Base-by-base conservation (phyloP, 2,888 invertebrate genomes). In the Augiades crinisus region DNA sequence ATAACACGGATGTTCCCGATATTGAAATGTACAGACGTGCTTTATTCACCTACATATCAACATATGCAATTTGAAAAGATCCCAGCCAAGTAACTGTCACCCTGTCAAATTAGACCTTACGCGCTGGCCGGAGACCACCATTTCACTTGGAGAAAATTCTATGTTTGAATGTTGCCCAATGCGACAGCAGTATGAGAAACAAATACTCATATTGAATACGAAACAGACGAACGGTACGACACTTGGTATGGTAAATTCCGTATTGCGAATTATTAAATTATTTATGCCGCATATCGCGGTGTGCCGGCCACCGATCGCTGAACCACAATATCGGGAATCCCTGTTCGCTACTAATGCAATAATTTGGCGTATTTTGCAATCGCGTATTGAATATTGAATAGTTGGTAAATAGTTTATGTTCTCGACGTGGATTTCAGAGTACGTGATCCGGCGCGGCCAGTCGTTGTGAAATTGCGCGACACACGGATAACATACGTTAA, bases 261-360 rank as follows among this genome's bases (percentile, higher is more conserved):
- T 88, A 88, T 87, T 78, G 88, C 88, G 86, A 89, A 88, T 89
- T 89, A 89, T 88, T 89, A 89, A 89, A 88, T 89, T 87, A 89
- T 89, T 88, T 87, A 89, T 88, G 89, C 82, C 84, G 75, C 88
- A 88, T 87, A 86, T 82, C 81, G 79, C 79, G 78, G 78, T 76
- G 78, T 71, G 72, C 73, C 73, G 77, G 74, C 76, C 70, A 67
- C 74, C 81, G 86, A 86, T 78, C 87, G 78, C 86, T 81, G 82
- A 81, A 86, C 88, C 87, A 83, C 87, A 87, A 84, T 88, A 89
- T 88, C 80, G 87, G 89, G 88, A 89, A 88, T 89, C 88, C 89
- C 88, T 81, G 81, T 81, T 85, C 78, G 74, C 80, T 82, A 81
- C 86, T 89, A 88, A 89, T 88, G 87, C 86, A 89, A 89, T 89